phyloP scores from a whole-genome alignment of 2,113 vertebrate genomes.

The Psettodes erumei region DNA sequence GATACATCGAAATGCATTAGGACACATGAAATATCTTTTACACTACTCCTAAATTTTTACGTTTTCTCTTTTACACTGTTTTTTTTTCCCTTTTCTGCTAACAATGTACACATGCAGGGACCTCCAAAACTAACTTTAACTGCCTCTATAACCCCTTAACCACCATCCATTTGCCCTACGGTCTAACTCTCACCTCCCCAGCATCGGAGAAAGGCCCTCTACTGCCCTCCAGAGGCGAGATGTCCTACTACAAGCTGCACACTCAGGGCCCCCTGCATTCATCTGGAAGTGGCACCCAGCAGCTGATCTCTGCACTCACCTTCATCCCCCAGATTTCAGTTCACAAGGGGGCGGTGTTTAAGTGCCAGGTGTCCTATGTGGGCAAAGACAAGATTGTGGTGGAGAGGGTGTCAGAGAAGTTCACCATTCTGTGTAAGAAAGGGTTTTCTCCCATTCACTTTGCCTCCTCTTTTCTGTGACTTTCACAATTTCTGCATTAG shows the following conservation, averaged over 20 bases:
- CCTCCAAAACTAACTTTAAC: conserved; percentile 75
- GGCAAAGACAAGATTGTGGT: conserved; percentile 83
- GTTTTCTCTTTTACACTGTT: conserved; percentile 42
- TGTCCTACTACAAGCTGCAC: conserved; percentile 83
- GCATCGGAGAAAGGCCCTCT: conserved; percentile 78
- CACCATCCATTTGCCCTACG: conserved; percentile 75
- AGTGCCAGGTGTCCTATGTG: conserved; percentile 83
- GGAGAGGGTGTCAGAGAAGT: conserved; percentile 81
- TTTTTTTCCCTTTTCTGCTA: no score
- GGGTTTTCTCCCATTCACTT: not conserved
- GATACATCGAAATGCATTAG: not conserved
- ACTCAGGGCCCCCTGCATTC: conserved; percentile 72
- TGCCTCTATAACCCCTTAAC: conserved; percentile 77
- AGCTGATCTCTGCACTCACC: conserved; percentile 80
- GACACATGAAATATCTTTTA: not conserved
- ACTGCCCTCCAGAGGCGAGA: conserved; percentile 66
- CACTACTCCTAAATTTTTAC: not conserved
- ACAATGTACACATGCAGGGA: conserved; percentile 51
- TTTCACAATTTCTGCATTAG: not conserved
- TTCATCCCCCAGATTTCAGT: conserved; percentile 81
- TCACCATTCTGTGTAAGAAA: conserved; percentile 80
- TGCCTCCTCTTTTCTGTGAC: not conserved
- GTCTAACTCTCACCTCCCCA: conserved; percentile 75
- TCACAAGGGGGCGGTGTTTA: conserved; percentile 83
- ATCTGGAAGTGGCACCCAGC: conserved; percentile 54